A percentile compares a stretch with the other conserved stretches of the same genome.
Evolutionary conservation across 2,888 invertebrate genomes (phyloP).

Genomic region (Andrena bucephala): DNA sequence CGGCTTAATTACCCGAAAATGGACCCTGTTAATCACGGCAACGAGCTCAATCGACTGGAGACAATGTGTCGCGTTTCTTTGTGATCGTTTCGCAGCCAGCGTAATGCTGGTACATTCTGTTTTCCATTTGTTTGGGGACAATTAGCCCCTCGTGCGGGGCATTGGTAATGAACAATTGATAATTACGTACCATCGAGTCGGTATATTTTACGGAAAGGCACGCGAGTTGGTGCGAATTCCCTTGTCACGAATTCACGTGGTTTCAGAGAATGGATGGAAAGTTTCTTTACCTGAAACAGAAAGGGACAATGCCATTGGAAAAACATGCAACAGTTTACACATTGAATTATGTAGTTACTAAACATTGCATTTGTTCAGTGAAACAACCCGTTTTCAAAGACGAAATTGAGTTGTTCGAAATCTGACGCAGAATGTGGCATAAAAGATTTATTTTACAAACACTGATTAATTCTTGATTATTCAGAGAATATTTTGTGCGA

Average conservation of each 20-base stretch:
- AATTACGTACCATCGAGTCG: slow-evolving; percentile 21
- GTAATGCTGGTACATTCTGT: not conserved
- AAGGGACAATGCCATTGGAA: not conserved
- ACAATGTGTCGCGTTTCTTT: slow-evolving; percentile 1
- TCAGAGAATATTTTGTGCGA: too few relatives aligned
- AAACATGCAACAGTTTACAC: not conserved
- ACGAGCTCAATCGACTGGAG: slow-evolving; percentile 7
- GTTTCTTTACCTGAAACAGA: slow-evolving; percentile 37
- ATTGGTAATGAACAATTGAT: slow-evolving; percentile 19
- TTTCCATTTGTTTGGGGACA: slow-evolving; percentile 4
- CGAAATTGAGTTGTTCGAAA: too few relatives aligned
- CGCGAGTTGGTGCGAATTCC: not conserved
- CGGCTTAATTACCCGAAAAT: slow-evolving; percentile 25
- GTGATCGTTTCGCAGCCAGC: not conserved
- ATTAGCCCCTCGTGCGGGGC: slow-evolving; percentile 4
- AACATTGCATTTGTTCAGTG: not conserved
- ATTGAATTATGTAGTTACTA: not conserved
- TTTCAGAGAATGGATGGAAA: not conserved
- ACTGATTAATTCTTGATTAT: too few relatives aligned
- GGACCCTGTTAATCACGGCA: slow-evolving; percentile 13
- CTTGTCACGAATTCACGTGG: not conserved
- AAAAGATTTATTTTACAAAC: too few relatives aligned
- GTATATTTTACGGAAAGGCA: not conserved
- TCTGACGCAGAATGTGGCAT: too few relatives aligned
- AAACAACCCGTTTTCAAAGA: too few relatives aligned